These are phyloP conservation scores for Volucella inflata DNA, from an alignment of 2,888 invertebrate genomes.

Conservation along the genomic window DNA sequence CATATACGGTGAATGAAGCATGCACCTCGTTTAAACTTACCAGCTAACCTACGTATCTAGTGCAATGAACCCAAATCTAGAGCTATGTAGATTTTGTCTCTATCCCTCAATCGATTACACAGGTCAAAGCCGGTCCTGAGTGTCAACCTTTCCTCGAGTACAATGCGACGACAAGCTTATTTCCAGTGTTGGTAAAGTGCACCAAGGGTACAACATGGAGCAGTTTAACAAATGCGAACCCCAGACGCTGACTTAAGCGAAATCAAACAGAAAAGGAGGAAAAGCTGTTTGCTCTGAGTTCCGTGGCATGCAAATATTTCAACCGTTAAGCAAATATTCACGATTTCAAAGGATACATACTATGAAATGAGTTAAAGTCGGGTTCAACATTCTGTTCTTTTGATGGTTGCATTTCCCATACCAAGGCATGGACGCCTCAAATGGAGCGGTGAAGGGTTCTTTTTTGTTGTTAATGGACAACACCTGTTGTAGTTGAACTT, in stretches of 20 bases:
- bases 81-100: slow-evolving; percentile 27
- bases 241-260: slow-evolving; percentile 38
- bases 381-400: slow-evolving; percentile 60
- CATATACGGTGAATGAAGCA: background rate
- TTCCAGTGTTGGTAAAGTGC: slow-evolving; percentile 39
- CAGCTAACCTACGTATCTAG: slow-evolving; percentile 18
- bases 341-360: slow-evolving; percentile 54
- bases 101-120: slow-evolving; percentile 59
- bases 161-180: slow-evolving; percentile 45
- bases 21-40: slow-evolving; percentile 27
- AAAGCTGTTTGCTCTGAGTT: slow-evolving; percentile 59
- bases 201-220: slow-evolving; percentile 35
- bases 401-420: slow-evolving; percentile 18
- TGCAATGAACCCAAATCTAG: slow-evolving; percentile 71
- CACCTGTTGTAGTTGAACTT: slow-evolving; percentile 66
- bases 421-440: background rate
- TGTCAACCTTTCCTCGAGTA: slow-evolving; percentile 58
- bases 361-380: slow-evolving; percentile 44
- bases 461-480: background rate
- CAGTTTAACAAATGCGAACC: slow-evolving; percentile 34
- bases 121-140: slow-evolving; percentile 38
- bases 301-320: slow-evolving; percentile 68
- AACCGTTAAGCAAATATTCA: slow-evolving; percentile 61
- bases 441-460: background rate
- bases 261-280: slow-evolving; percentile 60